Evolutionary conservation across 2,888 invertebrate genomes (phyloP).

Genomic region (Eupeodes luniger): DNA sequence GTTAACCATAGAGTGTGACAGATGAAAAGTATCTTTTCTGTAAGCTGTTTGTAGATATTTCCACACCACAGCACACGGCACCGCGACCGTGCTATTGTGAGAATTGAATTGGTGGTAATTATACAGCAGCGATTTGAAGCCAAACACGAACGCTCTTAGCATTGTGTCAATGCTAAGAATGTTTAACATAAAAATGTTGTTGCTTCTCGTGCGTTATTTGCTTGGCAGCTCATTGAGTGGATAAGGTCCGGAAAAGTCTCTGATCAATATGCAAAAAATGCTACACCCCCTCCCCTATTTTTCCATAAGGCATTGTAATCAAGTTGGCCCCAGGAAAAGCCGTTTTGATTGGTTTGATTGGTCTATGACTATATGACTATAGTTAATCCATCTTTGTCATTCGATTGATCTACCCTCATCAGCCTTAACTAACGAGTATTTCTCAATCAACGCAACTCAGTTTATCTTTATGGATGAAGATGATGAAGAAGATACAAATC

Average conservation of each 20-base stretch:
- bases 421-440: constrained; percentile 55
- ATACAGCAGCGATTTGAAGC: constrained; percentile 48
- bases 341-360: constrained; percentile 30
- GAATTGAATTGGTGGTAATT: constrained; percentile 53
- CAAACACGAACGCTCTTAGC: constrained; percentile 62
- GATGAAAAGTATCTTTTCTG: constrained; percentile 1
- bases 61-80: constrained; percentile 1
- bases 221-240: constrained; percentile 2
- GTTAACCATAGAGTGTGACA: constrained; percentile 35
- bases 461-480: constrained; percentile 5
- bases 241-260: constrained; percentile 62
- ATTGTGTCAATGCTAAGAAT: constrained; percentile 68
- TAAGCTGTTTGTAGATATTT: neutral
- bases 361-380: neutral
- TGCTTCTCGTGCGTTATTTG: constrained; percentile 34
- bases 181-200: constrained; percentile 62
- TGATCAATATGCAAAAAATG: constrained; percentile 27
- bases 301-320: neutral
- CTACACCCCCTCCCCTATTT: neutral
- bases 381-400: constrained; percentile 43
- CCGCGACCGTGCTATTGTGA: constrained; percentile 31
- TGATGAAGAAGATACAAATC: constrained; percentile 51
- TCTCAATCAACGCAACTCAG: constrained; percentile 45
- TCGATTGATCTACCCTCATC: constrained; percentile 54
- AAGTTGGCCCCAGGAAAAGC: constrained; percentile 24